phyloP scores from a whole-genome alignment of 1,140 invertebrate species.

The Helicoverpa zea region DNA sequence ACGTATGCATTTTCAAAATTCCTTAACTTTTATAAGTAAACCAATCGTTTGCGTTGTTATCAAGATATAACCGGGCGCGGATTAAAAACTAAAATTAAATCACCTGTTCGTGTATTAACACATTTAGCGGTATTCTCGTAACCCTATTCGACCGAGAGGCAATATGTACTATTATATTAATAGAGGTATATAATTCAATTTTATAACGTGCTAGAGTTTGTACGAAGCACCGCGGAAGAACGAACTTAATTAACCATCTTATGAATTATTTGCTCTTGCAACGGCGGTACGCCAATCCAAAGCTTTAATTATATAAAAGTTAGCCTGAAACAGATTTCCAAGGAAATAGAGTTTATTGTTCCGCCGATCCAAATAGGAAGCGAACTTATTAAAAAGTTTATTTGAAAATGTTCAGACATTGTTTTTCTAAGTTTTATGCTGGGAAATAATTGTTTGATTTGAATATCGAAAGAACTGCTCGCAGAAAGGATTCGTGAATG shows the following conservation, averaged over 20 bases:
- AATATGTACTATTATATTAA: constrained; percentile 59
- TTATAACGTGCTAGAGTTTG: constrained; percentile 51
- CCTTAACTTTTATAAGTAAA: background rate
- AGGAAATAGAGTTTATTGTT: constrained; percentile 59
- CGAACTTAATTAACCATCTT: constrained; percentile 70
- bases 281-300: constrained; percentile 61
- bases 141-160: constrained; percentile 5
- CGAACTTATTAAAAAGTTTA: no score
- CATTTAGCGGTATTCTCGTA: constrained; percentile 9
- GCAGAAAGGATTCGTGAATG: no score
- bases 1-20: background rate
- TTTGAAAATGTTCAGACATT: background rate
- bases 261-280: constrained; percentile 65
- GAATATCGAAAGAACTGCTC: no score
- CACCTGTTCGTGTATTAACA: constrained; percentile 15
- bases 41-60: background rate
- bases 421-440: background rate
- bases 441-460: no score
- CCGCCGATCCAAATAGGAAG: constrained; percentile 42
- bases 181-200: constrained; percentile 59
- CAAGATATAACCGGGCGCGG: background rate
- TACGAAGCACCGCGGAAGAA: constrained; percentile 52
- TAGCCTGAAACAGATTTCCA: constrained; percentile 60
- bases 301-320: constrained; percentile 69
- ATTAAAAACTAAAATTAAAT: constrained; percentile 2